Evolutionary conservation across 2,888 invertebrate genomes (phyloP), one percentile per base, ranked within the genome.

Genomic region (Mechanitis messenoides): DNA sequence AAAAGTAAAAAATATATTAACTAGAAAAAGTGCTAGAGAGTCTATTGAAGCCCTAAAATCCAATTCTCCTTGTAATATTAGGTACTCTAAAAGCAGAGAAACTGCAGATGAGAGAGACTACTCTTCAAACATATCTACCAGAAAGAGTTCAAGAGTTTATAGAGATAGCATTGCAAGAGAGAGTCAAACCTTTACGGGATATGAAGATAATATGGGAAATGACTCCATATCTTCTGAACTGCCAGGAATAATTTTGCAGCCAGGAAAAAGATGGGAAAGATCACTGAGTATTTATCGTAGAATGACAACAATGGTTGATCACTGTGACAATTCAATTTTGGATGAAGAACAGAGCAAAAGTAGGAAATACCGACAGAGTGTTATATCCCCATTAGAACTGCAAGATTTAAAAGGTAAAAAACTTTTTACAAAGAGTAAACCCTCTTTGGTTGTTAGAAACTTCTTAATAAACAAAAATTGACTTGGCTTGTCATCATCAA

Each of bases 231-330:
- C 66, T 58, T 79, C 79, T 35, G n/a, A 63, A 33, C 84, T 81
- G 70, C 77, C 76, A 56, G 73, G 69, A 2, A 83, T 93, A 68
- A 81, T 90, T 11, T 77, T 94, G 2, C 92, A 91, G 69, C 92
- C 94, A 11, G 94, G 94, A 0, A 94, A 93, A 74, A 89, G 92
- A 74, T 94, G 94, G 93, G 91, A 93, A 56, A 91, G 93, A 72
- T 93, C 94, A 0, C 74, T 94, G 4, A 92, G 91, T 65, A 91
- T 91, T 64, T 91, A 92, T 72, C 92, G 86, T 68, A 87, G 89
- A 72, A 84, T 90, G 75, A 90, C 85, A 60, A 83, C 78, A 73
- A 87, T 79, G 77, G 82, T 76, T 64, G 79, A 87, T 73, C 70
- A 77, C 68, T 81, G 80, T 68, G 79, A 89, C 70, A 74, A 78